Percentiles rank a stretch among this genome's conserved stretches.
Conservation (phyloP, 1,140 invertebrate species). For the Eufriesea mexicana region DNA sequence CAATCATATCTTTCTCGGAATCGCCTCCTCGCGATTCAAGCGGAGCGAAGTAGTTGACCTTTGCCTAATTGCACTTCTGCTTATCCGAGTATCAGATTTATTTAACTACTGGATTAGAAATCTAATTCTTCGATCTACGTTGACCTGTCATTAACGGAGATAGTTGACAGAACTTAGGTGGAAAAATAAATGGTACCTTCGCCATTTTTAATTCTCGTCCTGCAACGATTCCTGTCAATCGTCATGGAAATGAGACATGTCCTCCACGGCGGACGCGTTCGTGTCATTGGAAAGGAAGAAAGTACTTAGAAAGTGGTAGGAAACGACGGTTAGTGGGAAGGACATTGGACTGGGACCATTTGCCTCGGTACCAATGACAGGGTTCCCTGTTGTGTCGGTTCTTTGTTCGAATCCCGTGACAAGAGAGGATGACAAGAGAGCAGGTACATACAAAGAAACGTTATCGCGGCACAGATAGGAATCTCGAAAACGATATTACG, state of each 20-base stretch:
- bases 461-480: constrained; percentile 66
- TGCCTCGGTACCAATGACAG: constrained; percentile 21
- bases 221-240: no score
- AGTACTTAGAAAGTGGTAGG: no score
- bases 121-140: no score
- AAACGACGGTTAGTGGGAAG: neutral
- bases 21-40: neutral
- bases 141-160: no score
- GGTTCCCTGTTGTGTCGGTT: neutral
- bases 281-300: no score
- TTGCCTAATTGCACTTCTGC: neutral
- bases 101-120: neutral
- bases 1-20: constrained; percentile 35
- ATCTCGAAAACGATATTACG: constrained; percentile 69
- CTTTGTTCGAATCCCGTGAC: constrained; percentile 53
- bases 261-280: no score
- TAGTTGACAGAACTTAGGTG: neutral
- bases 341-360: neutral
- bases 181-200: neutral
- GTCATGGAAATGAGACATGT: no score
- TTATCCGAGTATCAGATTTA: neutral
- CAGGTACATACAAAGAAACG: constrained; percentile 48
- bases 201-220: no score
- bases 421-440: constrained; percentile 1
- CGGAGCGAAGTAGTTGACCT: neutral